A percentile compares a stretch with the other conserved stretches of the same genome.
phyloP scores from a whole-genome alignment of 2,797 vertebrate species.

The Hapalemur alaotrensis region DNA sequence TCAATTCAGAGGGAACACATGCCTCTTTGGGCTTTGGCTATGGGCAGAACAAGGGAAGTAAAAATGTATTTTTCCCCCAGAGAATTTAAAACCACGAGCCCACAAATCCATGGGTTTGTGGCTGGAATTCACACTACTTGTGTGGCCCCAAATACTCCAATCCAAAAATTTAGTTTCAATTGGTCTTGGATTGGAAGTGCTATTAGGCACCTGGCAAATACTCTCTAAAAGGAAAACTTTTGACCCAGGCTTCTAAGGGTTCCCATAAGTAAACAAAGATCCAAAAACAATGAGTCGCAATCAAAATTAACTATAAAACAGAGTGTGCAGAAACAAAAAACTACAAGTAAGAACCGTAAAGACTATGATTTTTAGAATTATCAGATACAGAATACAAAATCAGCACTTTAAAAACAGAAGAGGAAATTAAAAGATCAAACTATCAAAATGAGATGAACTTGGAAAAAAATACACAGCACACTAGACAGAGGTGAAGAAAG shows the following conservation, averaged over 20 bases:
- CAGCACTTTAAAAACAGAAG: constrained; percentile 40
- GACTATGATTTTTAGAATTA: not conserved
- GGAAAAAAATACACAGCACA: not conserved
- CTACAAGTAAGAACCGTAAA: not conserved
- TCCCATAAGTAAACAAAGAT: constrained; percentile 25
- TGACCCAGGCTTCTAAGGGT: constrained; percentile 23
- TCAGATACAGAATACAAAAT: not conserved
- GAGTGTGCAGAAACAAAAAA: constrained; percentile 29
- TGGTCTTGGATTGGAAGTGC: constrained; percentile 44
- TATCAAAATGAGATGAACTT: constrained; percentile 15
- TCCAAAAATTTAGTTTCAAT: constrained; percentile 54
- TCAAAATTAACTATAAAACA: constrained; percentile 30
- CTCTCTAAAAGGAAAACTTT: constrained; percentile 27
- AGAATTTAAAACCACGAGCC: constrained; percentile 58
- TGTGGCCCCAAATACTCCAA: constrained; percentile 53
- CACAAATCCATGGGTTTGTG: constrained; percentile 43
- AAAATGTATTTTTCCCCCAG: constrained; percentile 26
- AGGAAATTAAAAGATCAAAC: constrained; percentile 24
- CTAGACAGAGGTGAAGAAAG: not conserved
- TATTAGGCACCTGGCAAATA: constrained; percentile 26
- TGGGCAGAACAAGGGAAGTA: constrained; percentile 3
- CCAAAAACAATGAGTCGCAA: constrained; percentile 43
- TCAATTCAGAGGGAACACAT: not conserved
- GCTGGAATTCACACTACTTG: constrained; percentile 62
- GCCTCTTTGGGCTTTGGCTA: constrained; percentile 18